Evolutionary conservation across 2,888 invertebrate species (phyloP).

Genomic region (Gandaritis pyraliata): DNA sequence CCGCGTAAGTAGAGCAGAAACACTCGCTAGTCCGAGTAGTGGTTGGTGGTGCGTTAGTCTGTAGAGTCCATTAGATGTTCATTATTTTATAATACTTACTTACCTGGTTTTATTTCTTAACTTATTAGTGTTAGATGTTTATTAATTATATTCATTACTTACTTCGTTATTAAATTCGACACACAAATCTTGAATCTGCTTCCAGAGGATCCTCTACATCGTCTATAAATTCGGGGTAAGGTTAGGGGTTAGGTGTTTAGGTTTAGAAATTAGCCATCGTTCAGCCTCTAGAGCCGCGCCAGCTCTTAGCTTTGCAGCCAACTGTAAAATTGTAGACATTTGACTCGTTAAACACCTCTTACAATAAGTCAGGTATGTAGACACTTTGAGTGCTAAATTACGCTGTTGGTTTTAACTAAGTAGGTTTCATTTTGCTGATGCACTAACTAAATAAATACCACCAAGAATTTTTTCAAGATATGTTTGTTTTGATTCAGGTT

Average conservation of each 20-base stretch:
- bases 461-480: too few species aligned
- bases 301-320: conserved; percentile 36
- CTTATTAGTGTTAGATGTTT: too few species aligned
- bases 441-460: too few species aligned
- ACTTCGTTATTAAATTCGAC: too few species aligned
- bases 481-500: too few species aligned
- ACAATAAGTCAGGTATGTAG: not conserved
- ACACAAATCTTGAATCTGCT: too few species aligned
- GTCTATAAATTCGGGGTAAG: too few species aligned
- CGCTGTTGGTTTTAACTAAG: not conserved
- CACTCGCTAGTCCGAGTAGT: conserved; percentile 3
- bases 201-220: too few species aligned
- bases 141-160: too few species aligned
- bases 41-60: conserved; percentile 8
- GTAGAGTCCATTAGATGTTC: conserved; percentile 14
- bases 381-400: conserved; percentile 1
- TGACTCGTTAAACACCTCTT: conserved; percentile 37
- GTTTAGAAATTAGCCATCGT: conserved; percentile 20
- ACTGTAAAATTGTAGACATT: conserved; percentile 45
- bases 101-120: not conserved
- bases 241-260: not conserved
- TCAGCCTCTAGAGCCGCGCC: conserved; percentile 21
- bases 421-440: not conserved
- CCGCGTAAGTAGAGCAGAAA: conserved; percentile 37
- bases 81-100: not conserved